Conservation (phyloP, 2,113 vertebrate genomes). For the Vicugna pacos region DNA sequence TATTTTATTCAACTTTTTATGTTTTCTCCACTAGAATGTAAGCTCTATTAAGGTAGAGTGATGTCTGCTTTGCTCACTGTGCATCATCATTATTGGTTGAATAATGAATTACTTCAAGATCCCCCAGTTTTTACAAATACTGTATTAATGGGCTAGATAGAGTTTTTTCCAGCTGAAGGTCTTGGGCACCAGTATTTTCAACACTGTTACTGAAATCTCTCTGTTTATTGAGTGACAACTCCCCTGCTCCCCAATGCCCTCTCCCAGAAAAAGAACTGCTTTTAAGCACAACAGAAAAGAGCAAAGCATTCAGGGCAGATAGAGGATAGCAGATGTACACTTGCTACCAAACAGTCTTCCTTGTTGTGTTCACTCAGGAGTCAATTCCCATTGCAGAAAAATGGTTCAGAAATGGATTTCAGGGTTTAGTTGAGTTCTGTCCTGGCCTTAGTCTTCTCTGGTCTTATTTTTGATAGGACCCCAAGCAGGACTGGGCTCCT, state of each 20-base stretch:
- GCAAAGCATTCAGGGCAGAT: not conserved
- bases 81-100: not conserved
- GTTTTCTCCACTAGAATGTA: not conserved
- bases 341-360: not conserved
- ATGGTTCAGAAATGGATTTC: not conserved
- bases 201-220: constrained; percentile 15
- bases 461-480: not conserved
- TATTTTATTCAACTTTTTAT: not conserved
- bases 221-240: not conserved
- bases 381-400: not conserved
- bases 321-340: not conserved
- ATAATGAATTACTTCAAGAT: not conserved
- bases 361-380: not conserved
- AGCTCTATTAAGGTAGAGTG: not conserved
- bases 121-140: constrained; percentile 19
- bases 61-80: not conserved
- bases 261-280: not conserved
- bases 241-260: not conserved
- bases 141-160: not conserved
- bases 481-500: not conserved
- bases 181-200: not conserved
- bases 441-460: not conserved
- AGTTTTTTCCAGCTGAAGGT: not conserved
- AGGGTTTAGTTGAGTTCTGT: not conserved
- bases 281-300: not conserved